Evolutionary conservation across 2,113 vertebrate genomes (phyloP).

Genomic region (Catagonus wagneri): DNA sequence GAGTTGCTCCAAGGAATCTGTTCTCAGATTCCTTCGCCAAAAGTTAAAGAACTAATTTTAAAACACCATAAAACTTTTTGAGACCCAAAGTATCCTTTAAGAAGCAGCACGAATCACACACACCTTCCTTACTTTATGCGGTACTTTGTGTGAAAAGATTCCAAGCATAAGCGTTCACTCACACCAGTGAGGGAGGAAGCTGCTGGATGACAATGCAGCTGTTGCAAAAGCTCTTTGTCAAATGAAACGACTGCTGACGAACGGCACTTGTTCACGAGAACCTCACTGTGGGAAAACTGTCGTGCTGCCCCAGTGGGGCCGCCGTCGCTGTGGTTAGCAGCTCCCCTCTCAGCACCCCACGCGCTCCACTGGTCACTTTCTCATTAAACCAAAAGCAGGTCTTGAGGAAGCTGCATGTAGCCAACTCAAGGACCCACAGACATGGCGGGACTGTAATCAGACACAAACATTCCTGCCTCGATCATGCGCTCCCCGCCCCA

Average conservation of each 20-base stretch:
- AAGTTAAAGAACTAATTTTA: background rate
- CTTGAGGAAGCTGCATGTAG: background rate
- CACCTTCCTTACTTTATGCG: background rate
- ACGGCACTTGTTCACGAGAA: background rate
- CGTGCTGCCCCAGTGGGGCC: background rate
- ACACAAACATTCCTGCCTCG: background rate
- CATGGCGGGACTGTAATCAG: rapidly evolving
- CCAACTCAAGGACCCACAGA: background rate
- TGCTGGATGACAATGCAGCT: background rate
- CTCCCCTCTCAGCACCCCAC: rapidly evolving
- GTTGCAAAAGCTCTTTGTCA: background rate
- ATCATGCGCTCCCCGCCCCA: background rate
- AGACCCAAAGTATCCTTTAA: background rate
- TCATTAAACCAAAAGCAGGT: conserved; percentile 6
- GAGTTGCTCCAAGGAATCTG: background rate
- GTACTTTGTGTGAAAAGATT: background rate
- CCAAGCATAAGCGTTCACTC: background rate
- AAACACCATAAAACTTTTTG: background rate
- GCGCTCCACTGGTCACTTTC: background rate
- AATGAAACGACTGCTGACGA: background rate
- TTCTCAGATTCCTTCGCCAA: background rate
- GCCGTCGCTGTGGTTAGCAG: background rate
- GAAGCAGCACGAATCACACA: background rate
- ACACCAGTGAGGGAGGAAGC: background rate
- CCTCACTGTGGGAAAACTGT: background rate